Evolutionary conservation across 1,140 invertebrate genomes (phyloP), one percentile per base, ranked within the genome.

Genomic region (Propsilocerus akamusi): DNA sequence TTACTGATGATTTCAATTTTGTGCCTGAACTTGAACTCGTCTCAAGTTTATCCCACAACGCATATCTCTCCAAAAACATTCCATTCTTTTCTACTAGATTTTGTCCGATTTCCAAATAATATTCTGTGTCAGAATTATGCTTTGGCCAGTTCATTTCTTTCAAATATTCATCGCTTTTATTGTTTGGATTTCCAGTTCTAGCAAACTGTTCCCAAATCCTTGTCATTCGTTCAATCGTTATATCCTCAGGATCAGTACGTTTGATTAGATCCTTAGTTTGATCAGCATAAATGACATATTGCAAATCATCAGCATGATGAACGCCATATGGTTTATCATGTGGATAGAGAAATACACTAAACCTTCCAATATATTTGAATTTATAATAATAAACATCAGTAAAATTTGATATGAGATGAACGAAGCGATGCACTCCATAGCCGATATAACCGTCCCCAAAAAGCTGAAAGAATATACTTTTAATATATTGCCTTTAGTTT

Each of bases 281-380:
- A n/a, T n/a, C n/a, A n/a, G n/a, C n/a, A n/a, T n/a, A n/a, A n/a
- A 77, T 77, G 8, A 79, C 52, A 59, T 80, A 79, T 53, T 77
- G 68, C 7, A 78, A 58, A 57, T 80, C 77, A 53, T 79, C 77
- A 49, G 72, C 69, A 55, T 79, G 76, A 2, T 68, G 69, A 3
- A 73, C 68, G 4, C 32, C 70, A 25, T 64, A 70, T 25, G 69
- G 66, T 3, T 55, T 54, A 54, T 66, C 63, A 49, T 65, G 62
- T 12, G 61, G 70, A 66, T 60, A 75, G 51, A 70, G 56, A 24
- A 65, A 68, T 50, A 71, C 68, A 55, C 73, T 76, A 28, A 67
- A 68, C 32, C 68, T 60, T 8, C 73, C 74, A 57, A 71, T 66
- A 53, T 72, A 76, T 6, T 63, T 59, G 50, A 74, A 76, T 8